phyloP scores from a whole-genome alignment of 1,140 invertebrate species.

The Drosophila azteca region DNA sequence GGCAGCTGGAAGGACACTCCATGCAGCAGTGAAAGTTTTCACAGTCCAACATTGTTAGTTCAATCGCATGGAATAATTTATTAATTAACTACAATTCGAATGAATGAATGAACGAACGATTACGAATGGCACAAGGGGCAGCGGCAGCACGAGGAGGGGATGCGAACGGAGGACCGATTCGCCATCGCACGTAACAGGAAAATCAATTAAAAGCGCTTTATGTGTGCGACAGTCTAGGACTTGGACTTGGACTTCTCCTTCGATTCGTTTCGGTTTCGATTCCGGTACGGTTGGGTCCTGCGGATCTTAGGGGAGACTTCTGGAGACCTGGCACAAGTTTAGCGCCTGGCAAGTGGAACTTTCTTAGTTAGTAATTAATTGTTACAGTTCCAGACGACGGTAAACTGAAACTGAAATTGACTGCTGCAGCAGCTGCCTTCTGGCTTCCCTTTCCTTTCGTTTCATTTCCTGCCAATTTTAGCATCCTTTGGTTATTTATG shows the following conservation, averaged over 20 bases:
- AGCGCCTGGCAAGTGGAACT: slow-evolving; percentile 76
- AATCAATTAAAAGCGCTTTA: slow-evolving; percentile 82
- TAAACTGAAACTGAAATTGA: slow-evolving; percentile 37
- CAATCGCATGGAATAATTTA: slow-evolving; percentile 80
- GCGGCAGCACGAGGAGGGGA: neutral
- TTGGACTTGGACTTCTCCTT: slow-evolving; percentile 17
- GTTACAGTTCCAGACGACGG: slow-evolving; percentile 69
- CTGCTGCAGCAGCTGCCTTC: slow-evolving; percentile 42
- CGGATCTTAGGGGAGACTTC: neutral
- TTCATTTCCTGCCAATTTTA: slow-evolving; percentile 35
- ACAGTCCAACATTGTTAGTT: slow-evolving; percentile 67
- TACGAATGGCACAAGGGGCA: slow-evolving; percentile 25
- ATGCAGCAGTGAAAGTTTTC: slow-evolving; percentile 54
- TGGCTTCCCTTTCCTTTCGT: neutral
- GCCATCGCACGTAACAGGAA: slow-evolving; percentile 72
- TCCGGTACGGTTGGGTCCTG: slow-evolving; percentile 10
- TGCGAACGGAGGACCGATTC: slow-evolving; percentile 24
- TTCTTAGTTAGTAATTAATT: slow-evolving; percentile 82
- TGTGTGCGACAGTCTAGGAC: slow-evolving; percentile 72
- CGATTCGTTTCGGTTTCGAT: neutral
- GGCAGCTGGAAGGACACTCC: slow-evolving; percentile 29
- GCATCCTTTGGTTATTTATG: slow-evolving; percentile 70
- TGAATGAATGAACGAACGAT: slow-evolving; percentile 81
- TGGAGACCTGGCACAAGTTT: slow-evolving; percentile 67
- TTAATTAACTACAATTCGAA: slow-evolving; percentile 82